A percentile compares a stretch with the other conserved stretches of the same genome.
Conservation (phyloP, 2,113 vertebrate species). For the Dryoscopus gambensis region DNA sequence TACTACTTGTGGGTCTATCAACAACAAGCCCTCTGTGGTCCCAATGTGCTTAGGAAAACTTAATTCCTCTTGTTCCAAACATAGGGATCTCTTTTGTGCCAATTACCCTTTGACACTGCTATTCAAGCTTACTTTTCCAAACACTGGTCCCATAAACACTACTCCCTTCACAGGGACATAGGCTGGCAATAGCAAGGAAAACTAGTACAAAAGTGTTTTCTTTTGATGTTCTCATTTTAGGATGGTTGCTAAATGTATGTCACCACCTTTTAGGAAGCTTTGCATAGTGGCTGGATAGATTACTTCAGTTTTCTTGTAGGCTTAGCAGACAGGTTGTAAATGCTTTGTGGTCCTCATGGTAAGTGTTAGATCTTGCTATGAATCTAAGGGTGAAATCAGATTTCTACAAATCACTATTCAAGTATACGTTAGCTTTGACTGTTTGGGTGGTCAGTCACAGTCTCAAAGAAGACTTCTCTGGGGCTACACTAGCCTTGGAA, state of each 20-base stretch:
- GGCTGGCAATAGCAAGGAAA: background rate
- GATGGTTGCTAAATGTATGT: background rate
- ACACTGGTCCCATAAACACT: background rate
- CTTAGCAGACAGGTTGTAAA: background rate
- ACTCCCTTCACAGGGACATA: background rate
- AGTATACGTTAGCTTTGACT: background rate
- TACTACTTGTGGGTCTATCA: conserved; percentile 39
- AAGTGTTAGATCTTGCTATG: background rate
- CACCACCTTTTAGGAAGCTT: background rate
- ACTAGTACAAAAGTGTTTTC: background rate
- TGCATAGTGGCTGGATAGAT: background rate
- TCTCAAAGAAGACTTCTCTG: background rate
- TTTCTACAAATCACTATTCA: background rate
- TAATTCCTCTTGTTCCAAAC: conserved; percentile 36
- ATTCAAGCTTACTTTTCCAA: conserved; percentile 14
- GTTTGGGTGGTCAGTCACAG: background rate
- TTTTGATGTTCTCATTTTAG: background rate
- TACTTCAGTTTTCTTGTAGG: background rate
- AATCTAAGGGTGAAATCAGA: background rate
- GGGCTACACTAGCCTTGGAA: background rate
- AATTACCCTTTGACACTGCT: conserved; percentile 16
- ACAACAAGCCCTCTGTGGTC: conserved; percentile 20
- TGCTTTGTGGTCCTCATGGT: background rate
- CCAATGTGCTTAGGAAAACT: conserved; percentile 35
- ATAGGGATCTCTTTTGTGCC: conserved; percentile 37